Evolutionary conservation across 2,888 invertebrate species (phyloP), one percentile per base, ranked within the genome.

Genomic region (Gymnoscelis rufifasciata): DNA sequence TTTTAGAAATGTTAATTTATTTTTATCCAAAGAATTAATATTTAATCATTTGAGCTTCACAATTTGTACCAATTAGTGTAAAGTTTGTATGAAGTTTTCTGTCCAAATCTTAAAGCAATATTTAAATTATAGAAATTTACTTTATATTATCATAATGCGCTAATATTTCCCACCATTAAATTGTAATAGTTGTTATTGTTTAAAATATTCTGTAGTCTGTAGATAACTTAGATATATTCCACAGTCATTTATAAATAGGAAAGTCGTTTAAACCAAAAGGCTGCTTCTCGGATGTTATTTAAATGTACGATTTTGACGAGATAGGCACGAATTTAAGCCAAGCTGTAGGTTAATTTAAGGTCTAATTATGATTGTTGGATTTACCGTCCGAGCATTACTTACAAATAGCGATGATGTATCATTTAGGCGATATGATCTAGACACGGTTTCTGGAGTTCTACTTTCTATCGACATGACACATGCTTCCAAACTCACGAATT

Each of bases 301-400:
- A 78, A 79, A 76, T 72, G 72, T 74, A 80, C 68, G 71, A 78
- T 77, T 76, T 78, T 75, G 80, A 83, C 78, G 81, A 83, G 80
- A 79, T 71, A 68, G 83, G 86, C 84, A 86, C 78, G 81, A 87
- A 86, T 86, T 87, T 84, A 86, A 84, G 86, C 84, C 83, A 86
- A 84, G 83, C 82, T 84, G 71, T 86, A 83, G 77, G 69, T 82
- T 83, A 83, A 78, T 82, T 78, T 84, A 83, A 82, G 79, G 70
- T 76, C 57, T 83, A 80, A 79, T 76, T 74, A 83, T 74, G 70
- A 81, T 84, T 84, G 79, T 82, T 86, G 84, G 88, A 84, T 88
- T 68, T 78, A 84, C 88, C 88, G 88, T 88, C 88, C 88, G 74
- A 81, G 68, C 83, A 78, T 81, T 73, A 83, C 31, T 31, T 14